Conservation (phyloP, 2,888 invertebrate species). For the Tridacna crocea region DNA sequence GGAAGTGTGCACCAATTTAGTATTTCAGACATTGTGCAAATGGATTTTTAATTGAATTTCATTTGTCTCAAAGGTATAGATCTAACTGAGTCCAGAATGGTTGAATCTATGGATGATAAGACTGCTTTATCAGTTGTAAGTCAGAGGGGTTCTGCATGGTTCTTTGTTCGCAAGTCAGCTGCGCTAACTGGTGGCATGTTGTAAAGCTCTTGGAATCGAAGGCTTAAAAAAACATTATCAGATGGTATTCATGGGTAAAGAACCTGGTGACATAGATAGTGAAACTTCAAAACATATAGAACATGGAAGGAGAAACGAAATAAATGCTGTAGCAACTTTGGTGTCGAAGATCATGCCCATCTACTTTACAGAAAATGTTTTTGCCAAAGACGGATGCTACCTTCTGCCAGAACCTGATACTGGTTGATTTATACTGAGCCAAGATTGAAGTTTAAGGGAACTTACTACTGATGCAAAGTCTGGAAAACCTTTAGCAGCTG, state of each 20-base stretch:
- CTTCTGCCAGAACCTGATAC: not conserved
- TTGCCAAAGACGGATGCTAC: conserved; percentile 51
- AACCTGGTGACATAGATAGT: conserved; percentile 6
- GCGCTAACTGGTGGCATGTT: conserved; percentile 32
- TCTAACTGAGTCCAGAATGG: no score
- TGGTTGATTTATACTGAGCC: conserved; percentile 49
- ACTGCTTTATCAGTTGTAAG: not conserved
- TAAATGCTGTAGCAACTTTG: conserved; percentile 48
- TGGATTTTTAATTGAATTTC: not conserved
- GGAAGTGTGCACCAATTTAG: not conserved
- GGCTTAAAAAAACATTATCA: conserved; percentile 34
- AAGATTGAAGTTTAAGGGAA: conserved; percentile 54
- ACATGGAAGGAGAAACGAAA: conserved; percentile 46
- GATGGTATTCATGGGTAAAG: conserved; percentile 24
- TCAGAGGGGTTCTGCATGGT: conserved; percentile 37
- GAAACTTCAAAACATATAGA: conserved; percentile 19
- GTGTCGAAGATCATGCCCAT: conserved; percentile 48
- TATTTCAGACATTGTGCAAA: not conserved
- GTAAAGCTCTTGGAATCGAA: conserved; percentile 25
- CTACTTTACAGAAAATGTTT: conserved; percentile 28
- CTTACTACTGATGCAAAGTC: not conserved
- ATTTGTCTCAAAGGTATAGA: conserved; percentile 7
- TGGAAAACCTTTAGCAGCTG: not conserved
- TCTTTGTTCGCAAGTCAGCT: conserved; percentile 4
- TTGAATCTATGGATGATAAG: not conserved